Evolutionary conservation across 2,797 vertebrate species (phyloP), one percentile per base, ranked within the genome.

Genomic region (Morus bassanus): DNA sequence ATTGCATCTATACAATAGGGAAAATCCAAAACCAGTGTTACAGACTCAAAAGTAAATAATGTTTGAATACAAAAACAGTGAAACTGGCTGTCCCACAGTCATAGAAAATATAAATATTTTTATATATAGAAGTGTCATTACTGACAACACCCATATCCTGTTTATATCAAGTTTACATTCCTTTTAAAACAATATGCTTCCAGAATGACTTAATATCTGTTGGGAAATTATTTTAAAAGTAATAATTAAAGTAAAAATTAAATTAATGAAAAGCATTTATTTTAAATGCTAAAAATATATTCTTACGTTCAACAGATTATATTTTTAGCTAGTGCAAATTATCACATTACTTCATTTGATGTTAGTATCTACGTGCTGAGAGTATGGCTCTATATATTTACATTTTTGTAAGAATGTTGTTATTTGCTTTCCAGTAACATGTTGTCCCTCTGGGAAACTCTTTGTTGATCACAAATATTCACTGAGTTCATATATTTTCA

Each of bases 31-130:
- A 93, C 53, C 35, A 90, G 11, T 85, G 54, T 89, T 95, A 89
- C 74, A 97, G 39, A 83, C 8, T 10, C 76, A 17, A 88, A 74
- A 89, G 80, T 82, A 76, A 53, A 91, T 85, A 18, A 53, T 61
- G 21, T 88, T 92, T 94, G 53, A 97, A 96, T 89, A 92, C 75
- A 76, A 93, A 96, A 82, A 28, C 86, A 95, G 65, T 82, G 48
- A 91, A 83, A 86, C 18, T 73, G 30, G 13, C 65, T 85, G 54
- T 87, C 69, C 24, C 91, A 65, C 5, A 88, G 88, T 91, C 67
- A 90, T 7, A 91, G 27, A 64, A 61, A 95, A 39, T 73, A 50
- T 35, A 89, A 95, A 86, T 63, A 67, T 64, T 90, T 95, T 37
- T 37, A 5, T 25, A 50, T 37, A 39, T 67, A 85, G 74, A 86